A percentile compares a stretch with the other conserved stretches of the same genome.
Conservation (phyloP, 2,797 vertebrate species). For the Adelosebastes latens region DNA sequence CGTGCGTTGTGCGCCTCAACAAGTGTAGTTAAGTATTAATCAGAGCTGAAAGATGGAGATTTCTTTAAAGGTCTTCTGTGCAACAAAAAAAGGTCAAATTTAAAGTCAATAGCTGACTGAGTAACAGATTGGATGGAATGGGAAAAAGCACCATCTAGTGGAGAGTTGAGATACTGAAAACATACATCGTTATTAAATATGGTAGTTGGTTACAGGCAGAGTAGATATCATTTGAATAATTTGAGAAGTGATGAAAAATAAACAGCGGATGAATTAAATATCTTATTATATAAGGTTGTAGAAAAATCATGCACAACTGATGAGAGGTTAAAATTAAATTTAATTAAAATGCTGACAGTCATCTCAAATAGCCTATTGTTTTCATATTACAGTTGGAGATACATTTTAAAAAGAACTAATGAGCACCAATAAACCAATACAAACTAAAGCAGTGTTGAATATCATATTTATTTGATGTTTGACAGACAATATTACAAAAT, state of each 20-base stretch:
- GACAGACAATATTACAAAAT: background rate
- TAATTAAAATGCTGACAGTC: background rate
- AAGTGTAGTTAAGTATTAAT: background rate
- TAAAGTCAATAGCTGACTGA: background rate
- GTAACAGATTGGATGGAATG: background rate
- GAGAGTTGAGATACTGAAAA: slow-evolving; percentile 8
- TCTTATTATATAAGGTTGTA: background rate
- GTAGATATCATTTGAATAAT: background rate
- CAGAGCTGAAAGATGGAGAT: background rate
- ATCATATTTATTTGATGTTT: slow-evolving; percentile 32
- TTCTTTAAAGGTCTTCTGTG: background rate
- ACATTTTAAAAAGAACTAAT: background rate
- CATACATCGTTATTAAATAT: background rate
- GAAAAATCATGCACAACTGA: background rate
- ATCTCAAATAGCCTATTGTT: background rate
- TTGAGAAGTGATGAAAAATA: background rate
- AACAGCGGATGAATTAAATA: too few species aligned
- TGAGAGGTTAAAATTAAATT: background rate
- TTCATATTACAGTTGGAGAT: background rate
- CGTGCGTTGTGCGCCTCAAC: accelerated
- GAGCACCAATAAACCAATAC: background rate
- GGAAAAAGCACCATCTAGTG: slow-evolving; percentile 69
- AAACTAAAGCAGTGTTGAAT: background rate
- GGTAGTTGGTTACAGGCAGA: background rate
- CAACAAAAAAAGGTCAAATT: too few species aligned